A percentile compares a stretch with the other conserved stretches of the same genome.
Evolutionary conservation across 2,113 vertebrate species (phyloP).

Genomic region (Zosterops borbonicus): DNA sequence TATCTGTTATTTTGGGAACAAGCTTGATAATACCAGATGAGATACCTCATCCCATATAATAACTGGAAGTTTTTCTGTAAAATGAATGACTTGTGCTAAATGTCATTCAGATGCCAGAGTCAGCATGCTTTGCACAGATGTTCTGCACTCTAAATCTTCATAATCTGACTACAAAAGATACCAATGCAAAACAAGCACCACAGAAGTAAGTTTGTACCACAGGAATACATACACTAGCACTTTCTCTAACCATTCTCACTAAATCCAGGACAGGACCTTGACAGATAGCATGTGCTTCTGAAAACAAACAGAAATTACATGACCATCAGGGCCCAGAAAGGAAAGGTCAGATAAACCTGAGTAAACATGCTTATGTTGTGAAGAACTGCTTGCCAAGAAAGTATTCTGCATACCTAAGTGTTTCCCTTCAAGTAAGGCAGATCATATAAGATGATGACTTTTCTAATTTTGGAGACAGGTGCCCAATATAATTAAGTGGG

Average conservation of each 20-base stretch:
- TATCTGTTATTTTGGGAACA: not conserved
- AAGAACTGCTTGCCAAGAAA: not conserved
- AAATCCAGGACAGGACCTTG: not conserved
- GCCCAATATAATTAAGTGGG: not conserved
- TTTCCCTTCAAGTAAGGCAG: not conserved
- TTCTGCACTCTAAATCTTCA: not conserved
- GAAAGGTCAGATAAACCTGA: not conserved
- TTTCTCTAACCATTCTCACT: not conserved
- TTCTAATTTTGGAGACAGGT: not conserved
- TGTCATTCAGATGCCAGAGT: not conserved
- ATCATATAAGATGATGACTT: not conserved
- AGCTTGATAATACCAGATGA: not conserved
- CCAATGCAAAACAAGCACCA: not conserved
- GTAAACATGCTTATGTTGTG: not conserved
- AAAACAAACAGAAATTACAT: not conserved
- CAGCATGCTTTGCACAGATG: not conserved
- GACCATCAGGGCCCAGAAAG: not conserved
- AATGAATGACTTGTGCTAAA: not conserved
- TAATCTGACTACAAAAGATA: fast-evolving
- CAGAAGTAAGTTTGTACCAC: not conserved
- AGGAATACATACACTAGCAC: not conserved
- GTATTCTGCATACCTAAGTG: not conserved
- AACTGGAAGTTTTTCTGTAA: not conserved
- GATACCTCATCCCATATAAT: not conserved
- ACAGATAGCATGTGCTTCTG: not conserved